Evolutionary conservation across 2,113 vertebrate species (phyloP), one percentile per base, ranked within the genome.

Genomic region (Hippocampus guttulatus): DNA sequence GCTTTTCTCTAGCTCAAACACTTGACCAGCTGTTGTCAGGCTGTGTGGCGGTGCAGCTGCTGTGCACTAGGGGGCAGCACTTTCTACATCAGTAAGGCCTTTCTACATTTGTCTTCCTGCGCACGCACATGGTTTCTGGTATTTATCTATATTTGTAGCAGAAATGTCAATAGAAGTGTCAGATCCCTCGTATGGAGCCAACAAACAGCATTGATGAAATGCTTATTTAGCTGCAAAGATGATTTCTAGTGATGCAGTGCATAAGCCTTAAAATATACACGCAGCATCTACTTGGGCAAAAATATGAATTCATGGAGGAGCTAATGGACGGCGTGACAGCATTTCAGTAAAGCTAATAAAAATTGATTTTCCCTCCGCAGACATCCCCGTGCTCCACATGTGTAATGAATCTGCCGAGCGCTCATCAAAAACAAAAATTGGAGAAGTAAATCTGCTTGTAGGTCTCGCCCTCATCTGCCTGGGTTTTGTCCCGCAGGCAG

Each of bases 1-100:
- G 49, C 54, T 76, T 78, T 69, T 75, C 69, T 81, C 52, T 21
- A 61, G 78, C 79, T 86, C 52, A 84, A 85, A 72, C 81, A 76
- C 82, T 81, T 61, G 78, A 84, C 80, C 78, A 60, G 75, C 38
- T 81, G 75, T 77, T 75, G 78, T 84, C 80, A 79, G 84, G 70
- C 30, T 74, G 73, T 43, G 0, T 58, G 78, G 69, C 64, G 58
- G 38, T 75, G 75, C 81, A 85, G 90, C 78, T 82, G 85, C 84
- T 80, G 70, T 88, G 92, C 95, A 95, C 93, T 91, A 94, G 95
- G 93, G 93, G 95, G 95, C 94, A 95, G 94, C 92, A 95, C 91
- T 85, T 91, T 65, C 63, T 15, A 12, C 41, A 23, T 27, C 12
- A 43, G 20, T 30, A 5, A 2, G 57, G 15, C 27, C 58, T 61